These are phyloP conservation scores for Monopterus albus DNA, from an alignment of 2,113 vertebrate species.

Conservation along the genomic window DNA sequence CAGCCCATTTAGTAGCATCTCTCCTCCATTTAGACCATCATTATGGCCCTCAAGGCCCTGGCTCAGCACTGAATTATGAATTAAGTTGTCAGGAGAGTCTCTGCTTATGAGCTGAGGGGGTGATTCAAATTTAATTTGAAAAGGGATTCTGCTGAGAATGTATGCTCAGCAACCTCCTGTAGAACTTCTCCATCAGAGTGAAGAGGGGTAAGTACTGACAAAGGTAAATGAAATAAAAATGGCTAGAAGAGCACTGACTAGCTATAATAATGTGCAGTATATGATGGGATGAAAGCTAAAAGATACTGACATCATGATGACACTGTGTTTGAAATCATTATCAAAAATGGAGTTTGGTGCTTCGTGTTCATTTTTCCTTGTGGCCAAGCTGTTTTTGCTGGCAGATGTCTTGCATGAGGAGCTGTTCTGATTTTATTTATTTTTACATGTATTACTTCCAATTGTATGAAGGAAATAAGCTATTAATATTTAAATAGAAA, in stretches of 20 bases:
- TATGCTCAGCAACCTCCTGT: conserved; percentile 79
- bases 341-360: conserved; percentile 19
- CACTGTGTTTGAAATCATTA: conserved; percentile 33
- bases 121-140: conserved; percentile 88
- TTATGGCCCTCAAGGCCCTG: conserved; percentile 77
- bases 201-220: conserved; percentile 61
- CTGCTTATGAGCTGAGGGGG: conserved; percentile 82
- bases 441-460: too few relatives aligned
- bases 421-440: too few relatives aligned
- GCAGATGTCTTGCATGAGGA: conserved; percentile 18
- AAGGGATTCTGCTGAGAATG: conserved; percentile 83
- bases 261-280: conserved; percentile 32
- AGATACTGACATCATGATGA: conserved; percentile 47
- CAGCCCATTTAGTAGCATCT: conserved; percentile 81
- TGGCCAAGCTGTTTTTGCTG: conserved; percentile 5
- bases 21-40: conserved; percentile 77
- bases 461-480: too few relatives aligned
- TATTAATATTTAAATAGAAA: too few relatives aligned
- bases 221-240: conserved; percentile 67
- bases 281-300: conserved; percentile 36
- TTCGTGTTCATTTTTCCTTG: conserved; percentile 9
- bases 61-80: conserved; percentile 85
- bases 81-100: conserved; percentile 83
- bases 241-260: conserved; percentile 44
- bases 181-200: conserved; percentile 69